Percentiles rank a stretch among this genome's conserved stretches.
Evolutionary conservation across 2,888 invertebrate species (phyloP).

Genomic region (Dasysyrphus albostriatus): DNA sequence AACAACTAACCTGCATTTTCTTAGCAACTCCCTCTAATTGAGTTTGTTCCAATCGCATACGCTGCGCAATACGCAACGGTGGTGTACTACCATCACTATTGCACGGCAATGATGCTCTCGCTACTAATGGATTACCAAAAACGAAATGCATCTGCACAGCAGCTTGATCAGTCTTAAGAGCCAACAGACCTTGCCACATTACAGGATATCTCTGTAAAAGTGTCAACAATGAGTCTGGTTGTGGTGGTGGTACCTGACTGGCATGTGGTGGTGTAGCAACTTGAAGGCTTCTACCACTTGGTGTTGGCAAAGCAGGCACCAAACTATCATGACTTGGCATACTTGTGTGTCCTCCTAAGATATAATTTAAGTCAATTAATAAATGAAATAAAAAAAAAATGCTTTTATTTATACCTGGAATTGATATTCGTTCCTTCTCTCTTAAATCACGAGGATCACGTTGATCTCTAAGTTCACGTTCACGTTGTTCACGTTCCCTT

Average conservation of each 20-base stretch:
- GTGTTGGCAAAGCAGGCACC: conserved; percentile 79
- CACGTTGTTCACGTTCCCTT: conserved; percentile 79
- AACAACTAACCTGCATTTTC: conserved; percentile 93
- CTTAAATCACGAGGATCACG: conserved; percentile 78
- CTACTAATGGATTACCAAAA: conserved; percentile 95
- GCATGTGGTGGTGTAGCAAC: conserved; percentile 87
- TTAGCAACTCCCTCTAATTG: conserved; percentile 98
- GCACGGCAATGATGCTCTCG: conserved; percentile 93
- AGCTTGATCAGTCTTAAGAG: conserved; percentile 97
- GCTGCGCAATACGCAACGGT: conserved; percentile 96
- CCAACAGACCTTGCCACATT: conserved; percentile 98
- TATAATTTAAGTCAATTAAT: not conserved
- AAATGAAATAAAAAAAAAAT: not conserved
- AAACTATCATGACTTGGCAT: conserved; percentile 79
- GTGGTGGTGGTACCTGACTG: conserved; percentile 91
- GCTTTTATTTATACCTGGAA: conserved; percentile 75
- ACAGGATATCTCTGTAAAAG: conserved; percentile 95
- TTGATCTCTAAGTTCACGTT: conserved; percentile 78
- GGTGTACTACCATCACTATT: conserved; percentile 93
- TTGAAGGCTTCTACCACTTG: conserved; percentile 80
- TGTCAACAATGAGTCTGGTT: conserved; percentile 92
- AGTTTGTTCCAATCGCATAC: conserved; percentile 97
- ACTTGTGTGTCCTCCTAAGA: conserved; percentile 76
- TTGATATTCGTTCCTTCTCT: conserved; percentile 78
- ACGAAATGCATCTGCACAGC: conserved; percentile 99